phyloP scores from a whole-genome alignment of 2,888 invertebrate species.

The Caenorhabditis panamensis region DNA sequence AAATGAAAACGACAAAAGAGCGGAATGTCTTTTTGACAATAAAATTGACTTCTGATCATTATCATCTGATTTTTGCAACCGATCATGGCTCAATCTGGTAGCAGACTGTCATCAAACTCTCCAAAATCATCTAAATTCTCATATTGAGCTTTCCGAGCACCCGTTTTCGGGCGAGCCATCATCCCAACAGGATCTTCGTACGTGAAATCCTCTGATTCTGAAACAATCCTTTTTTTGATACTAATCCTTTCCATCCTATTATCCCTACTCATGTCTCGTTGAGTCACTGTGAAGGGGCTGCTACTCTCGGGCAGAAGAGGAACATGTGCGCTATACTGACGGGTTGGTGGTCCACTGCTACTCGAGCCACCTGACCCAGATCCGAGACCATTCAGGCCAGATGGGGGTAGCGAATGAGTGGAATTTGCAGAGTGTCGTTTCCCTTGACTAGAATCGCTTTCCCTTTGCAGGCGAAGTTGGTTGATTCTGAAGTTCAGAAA shows the following conservation, averaged over 20 bases:
- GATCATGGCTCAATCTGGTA: constrained; percentile 84
- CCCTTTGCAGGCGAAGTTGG: constrained; percentile 67
- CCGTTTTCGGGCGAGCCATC: constrained; percentile 83
- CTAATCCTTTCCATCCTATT: constrained; percentile 1
- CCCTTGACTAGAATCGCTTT: constrained; percentile 76
- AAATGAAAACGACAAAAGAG: not conserved
- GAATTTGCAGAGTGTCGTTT: constrained; percentile 75
- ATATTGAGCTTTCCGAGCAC: constrained; percentile 1
- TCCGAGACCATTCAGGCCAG: constrained; percentile 34
- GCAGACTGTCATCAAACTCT: constrained; percentile 85
- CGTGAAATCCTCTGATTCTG: constrained; percentile 77
- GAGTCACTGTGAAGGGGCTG: constrained; percentile 67
- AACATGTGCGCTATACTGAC: constrained; percentile 52
- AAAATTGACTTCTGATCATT: constrained; percentile 27
- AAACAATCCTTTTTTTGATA: constrained; percentile 14
- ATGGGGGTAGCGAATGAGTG: constrained; percentile 65
- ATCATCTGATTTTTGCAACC: not conserved
- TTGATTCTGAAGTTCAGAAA: constrained; percentile 53
- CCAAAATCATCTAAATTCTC: not conserved
- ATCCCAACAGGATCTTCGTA: constrained; percentile 83
- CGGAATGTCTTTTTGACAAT: not conserved
- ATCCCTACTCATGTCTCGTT: constrained; percentile 69
- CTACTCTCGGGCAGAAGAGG: constrained; percentile 57
- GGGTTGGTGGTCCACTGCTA: constrained; percentile 15
- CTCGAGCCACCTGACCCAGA: constrained; percentile 44